Evolutionary conservation across 2,113 vertebrate species (phyloP), one percentile per base, ranked within the genome.

Genomic region (Hippotragus niger): DNA sequence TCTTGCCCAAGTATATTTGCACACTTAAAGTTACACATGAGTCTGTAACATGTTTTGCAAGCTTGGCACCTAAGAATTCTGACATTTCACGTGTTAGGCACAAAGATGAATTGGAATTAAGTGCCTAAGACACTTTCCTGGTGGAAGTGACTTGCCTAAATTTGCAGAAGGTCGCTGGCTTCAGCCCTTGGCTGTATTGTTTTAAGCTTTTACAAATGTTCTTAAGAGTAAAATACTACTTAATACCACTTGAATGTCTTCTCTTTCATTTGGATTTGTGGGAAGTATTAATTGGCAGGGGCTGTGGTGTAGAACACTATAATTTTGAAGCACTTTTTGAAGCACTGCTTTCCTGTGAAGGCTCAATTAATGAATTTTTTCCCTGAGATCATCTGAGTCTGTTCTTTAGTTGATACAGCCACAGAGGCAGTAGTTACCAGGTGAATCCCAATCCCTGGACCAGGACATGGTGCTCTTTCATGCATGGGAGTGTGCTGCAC

Each of bases 161-260:
- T 85, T 90, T 92, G 64, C 23, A 81, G 78, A 96, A 86, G 91
- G 92, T 80, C 27, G 7, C 82, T 55, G 89, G 86, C 88, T 86
- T 93, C 80, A 80, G 19, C 40, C 33, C 92, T 94, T 55, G 3
- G 53, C 40, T 62, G 21, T 21, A 55, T 87, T 91, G 43, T 87
- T 97, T 92, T 94, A 95, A 97, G 96, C 91, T 96, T 91, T 88
- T 95, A 94, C 83, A 97, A 94, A 87, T 62, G 76, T 93, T 96
- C 97, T 94, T 95, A 95, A 94, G 96, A 96, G 94, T 94, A 91
- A 98, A 98, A 96, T 89, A 58, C 94, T 94, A 71, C 85, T 95
- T 96, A 96, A 95, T 97, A 76, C 96, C 82, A 47, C 88, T 93
- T 74, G 92, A 84, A 83, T 31, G 0, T 84, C 53, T 52, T 96